Percentiles rank a stretch among this genome's conserved stretches.
These are phyloP conservation scores for Callaeas wilsoni DNA, from an alignment of 2,113 vertebrate genomes.

Conservation along the genomic window DNA sequence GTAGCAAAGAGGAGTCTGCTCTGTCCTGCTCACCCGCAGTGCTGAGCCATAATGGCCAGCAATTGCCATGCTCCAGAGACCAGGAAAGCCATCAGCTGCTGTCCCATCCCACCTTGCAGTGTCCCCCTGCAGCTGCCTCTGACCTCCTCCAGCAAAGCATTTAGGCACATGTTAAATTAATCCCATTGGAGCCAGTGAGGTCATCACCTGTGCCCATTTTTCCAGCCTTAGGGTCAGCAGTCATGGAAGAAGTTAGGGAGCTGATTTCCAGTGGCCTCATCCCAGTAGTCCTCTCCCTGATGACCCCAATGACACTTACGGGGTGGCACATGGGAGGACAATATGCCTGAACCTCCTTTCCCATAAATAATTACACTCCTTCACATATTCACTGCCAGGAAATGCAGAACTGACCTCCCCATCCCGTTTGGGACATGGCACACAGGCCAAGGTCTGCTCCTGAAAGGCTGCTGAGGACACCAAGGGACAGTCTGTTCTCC, in stretches of 20 bases:
- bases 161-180: neutral
- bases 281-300: neutral
- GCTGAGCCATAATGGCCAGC: neutral
- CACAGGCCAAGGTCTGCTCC: neutral
- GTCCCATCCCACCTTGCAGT: neutral
- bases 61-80: neutral
- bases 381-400: neutral
- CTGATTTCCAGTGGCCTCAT: neutral
- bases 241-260: neutral
- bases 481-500: neutral
- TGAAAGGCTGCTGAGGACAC: neutral
- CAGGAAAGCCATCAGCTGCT: neutral
- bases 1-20: neutral
- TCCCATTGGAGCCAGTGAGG: neutral
- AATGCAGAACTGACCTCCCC: neutral
- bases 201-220: neutral
- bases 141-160: neutral
- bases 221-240: neutral
- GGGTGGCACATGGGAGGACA: neutral
- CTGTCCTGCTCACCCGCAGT: neutral
- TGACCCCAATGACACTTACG: neutral
- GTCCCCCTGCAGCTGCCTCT: neutral
- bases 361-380: neutral
- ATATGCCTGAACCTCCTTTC: neutral
- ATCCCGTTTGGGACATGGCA: neutral